A percentile compares a stretch with the other conserved stretches of the same genome.
Conservation (phyloP, 2,113 vertebrate genomes). For the Syngnathus typhle region DNA sequence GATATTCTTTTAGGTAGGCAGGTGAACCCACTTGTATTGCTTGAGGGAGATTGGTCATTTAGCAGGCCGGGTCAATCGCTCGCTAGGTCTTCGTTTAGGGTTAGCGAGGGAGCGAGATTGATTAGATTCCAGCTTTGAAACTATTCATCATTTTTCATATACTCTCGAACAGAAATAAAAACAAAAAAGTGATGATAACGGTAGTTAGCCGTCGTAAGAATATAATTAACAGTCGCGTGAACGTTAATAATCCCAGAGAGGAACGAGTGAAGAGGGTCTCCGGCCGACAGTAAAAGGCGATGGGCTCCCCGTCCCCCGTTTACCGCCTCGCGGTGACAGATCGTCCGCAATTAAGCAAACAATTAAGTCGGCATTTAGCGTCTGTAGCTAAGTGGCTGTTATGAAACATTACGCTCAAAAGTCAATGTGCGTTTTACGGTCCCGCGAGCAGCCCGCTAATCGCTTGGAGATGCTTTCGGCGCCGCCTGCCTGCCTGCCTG, state of each 20-base stretch:
- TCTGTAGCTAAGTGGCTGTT: conserved; percentile 26
- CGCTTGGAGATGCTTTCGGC: conserved; percentile 7
- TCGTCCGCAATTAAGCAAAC: conserved; percentile 53
- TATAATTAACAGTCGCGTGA: conserved; percentile 6
- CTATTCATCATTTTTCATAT: not conserved
- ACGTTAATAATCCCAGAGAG: conserved; percentile 13
- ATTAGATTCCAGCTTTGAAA: not conserved
- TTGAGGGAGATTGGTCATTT: too few relatives aligned
- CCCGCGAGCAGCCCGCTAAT: conserved; percentile 2
- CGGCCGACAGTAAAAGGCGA: not conserved
- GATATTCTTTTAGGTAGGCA: not conserved
- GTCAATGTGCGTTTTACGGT: conserved; percentile 22
- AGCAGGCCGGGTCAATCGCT: not conserved
- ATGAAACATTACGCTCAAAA: conserved; percentile 33
- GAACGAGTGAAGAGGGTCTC: not conserved
- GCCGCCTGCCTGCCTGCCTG: too few relatives aligned
- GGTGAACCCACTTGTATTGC: not conserved
- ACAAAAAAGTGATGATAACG: not conserved
- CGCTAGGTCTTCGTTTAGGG: not conserved
- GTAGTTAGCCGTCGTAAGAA: not conserved
- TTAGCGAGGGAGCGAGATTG: not conserved
- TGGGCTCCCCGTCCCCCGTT: not conserved
- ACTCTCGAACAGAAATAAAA: not conserved
- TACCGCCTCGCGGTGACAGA: conserved; percentile 1
- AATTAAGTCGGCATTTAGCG: conserved; percentile 53